Percentiles rank a stretch among this genome's conserved stretches.
These are phyloP conservation scores for Phoeniculus purpureus DNA, from an alignment of 2,797 vertebrate genomes.

Conservation along the genomic window DNA sequence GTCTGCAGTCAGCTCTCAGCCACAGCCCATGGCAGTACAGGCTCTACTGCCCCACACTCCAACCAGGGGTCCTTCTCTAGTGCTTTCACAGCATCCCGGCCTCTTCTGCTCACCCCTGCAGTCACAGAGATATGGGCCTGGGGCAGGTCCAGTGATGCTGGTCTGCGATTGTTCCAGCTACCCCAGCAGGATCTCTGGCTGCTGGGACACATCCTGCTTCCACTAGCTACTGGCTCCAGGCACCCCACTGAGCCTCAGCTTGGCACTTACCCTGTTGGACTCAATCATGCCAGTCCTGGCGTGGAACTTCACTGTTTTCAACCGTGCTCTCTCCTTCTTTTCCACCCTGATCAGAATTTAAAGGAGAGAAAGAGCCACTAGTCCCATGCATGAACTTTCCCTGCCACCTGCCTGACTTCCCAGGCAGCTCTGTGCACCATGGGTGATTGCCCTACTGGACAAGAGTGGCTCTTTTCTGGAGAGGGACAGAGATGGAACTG, in stretches of 20 bases:
- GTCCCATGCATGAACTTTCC: not conserved
- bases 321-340: slow-evolving; percentile 98
- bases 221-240: not conserved
- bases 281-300: slow-evolving; percentile 98
- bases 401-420: accelerated
- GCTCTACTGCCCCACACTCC: not conserved
- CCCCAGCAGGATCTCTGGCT: not conserved
- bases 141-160: not conserved
- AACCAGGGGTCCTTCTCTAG: not conserved
- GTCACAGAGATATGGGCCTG: not conserved
- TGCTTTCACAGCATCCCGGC: not conserved
- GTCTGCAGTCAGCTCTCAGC: not conserved
- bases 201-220: not conserved
- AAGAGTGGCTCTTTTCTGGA: not conserved
- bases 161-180: not conserved
- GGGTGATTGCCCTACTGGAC: accelerated
- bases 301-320: slow-evolving; percentile 99
- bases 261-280: slow-evolving; percentile 93
- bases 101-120: not conserved
- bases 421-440: not conserved
- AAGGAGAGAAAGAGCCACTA: slow-evolving; percentile 43
- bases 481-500: not conserved
- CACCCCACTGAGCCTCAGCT: not conserved
- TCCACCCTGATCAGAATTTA: slow-evolving; percentile 87
- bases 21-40: not conserved